phyloP scores from a whole-genome alignment of 2,113 vertebrate genomes.

The Vanacampus margaritifer region DNA sequence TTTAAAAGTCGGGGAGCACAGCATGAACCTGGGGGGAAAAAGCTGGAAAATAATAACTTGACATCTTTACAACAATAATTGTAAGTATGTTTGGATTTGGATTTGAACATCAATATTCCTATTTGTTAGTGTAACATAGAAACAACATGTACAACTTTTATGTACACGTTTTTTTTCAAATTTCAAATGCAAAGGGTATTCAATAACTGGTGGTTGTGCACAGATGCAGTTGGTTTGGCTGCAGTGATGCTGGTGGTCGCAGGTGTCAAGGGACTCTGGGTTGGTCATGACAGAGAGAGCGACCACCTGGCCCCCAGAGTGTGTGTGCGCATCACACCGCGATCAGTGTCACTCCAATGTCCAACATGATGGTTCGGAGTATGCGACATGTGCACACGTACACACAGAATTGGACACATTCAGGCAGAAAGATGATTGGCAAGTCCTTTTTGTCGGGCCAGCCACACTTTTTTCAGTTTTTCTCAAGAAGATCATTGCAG shows the following conservation, averaged over 20 bases:
- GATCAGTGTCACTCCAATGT: slow-evolving; percentile 52
- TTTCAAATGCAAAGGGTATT: slow-evolving; percentile 24
- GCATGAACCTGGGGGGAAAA: no score
- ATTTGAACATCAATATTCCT: not conserved
- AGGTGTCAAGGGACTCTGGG: slow-evolving; percentile 43
- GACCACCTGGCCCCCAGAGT: slow-evolving; percentile 38
- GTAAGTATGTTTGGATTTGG: no score
- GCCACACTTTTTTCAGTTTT: slow-evolving; percentile 19
- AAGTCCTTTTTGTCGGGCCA: slow-evolving; percentile 39
- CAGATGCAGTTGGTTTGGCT: slow-evolving; percentile 40
- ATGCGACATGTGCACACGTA: slow-evolving; percentile 13
- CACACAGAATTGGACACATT: slow-evolving; percentile 27
- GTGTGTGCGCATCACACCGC: slow-evolving; percentile 5
- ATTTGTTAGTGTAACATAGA: not conserved
- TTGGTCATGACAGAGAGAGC: slow-evolving; percentile 47
- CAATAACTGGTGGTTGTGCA: slow-evolving; percentile 46
- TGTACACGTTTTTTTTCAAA: slow-evolving; percentile 21
- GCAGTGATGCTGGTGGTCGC: slow-evolving; percentile 38
- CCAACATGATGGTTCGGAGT: slow-evolving; percentile 43
- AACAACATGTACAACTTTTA: not conserved
- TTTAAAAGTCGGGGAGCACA: no score
- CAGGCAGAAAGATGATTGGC: slow-evolving; percentile 46
- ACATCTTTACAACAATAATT: not conserved
- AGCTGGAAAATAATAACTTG: not conserved
- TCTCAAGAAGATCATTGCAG: slow-evolving; percentile 4